phyloP scores from a whole-genome alignment of 2,888 invertebrate genomes.

The Mythimna vitellina region DNA sequence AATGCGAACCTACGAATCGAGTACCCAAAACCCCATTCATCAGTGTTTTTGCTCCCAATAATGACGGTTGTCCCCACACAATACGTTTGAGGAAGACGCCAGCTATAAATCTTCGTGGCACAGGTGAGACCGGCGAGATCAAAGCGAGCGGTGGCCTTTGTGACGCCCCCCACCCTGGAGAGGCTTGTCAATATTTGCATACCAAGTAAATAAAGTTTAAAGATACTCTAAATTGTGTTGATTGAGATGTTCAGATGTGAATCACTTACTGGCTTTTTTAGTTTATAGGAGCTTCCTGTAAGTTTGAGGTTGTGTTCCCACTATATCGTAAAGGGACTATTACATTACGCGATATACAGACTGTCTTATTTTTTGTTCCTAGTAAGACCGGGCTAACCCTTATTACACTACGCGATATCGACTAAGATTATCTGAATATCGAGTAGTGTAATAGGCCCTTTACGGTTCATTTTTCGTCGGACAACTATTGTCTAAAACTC shows the following conservation, averaged over 20 bases:
- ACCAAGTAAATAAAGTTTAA: slow-evolving; percentile 74
- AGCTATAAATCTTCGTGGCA: slow-evolving; percentile 60
- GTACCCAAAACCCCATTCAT: slow-evolving; percentile 57
- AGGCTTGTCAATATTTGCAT: slow-evolving; percentile 81
- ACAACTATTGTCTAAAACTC: too few relatives aligned
- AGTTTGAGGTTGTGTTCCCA: too few relatives aligned
- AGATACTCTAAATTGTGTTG: slow-evolving; percentile 69
- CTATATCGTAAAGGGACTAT: too few relatives aligned
- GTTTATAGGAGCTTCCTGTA: too few relatives aligned
- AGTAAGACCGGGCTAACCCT: too few relatives aligned
- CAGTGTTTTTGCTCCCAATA: slow-evolving; percentile 65
- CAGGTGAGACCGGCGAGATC: slow-evolving; percentile 81
- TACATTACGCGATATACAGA: too few relatives aligned
- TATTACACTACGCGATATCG: too few relatives aligned
- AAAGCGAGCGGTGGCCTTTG: slow-evolving; percentile 82
- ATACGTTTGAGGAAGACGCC: slow-evolving; percentile 54
- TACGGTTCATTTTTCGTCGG: too few relatives aligned
- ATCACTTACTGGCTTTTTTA: slow-evolving; percentile 20
- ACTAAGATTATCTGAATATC: too few relatives aligned
- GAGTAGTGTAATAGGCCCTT: too few relatives aligned
- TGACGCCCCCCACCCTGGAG: slow-evolving; percentile 61
- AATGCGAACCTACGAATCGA: slow-evolving; percentile 18
- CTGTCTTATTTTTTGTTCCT: too few relatives aligned
- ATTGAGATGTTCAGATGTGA: slow-evolving; percentile 59
- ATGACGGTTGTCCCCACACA: slow-evolving; percentile 60